Conservation (phyloP, 2,113 vertebrate species). For the Ceyx melanurus region DNA sequence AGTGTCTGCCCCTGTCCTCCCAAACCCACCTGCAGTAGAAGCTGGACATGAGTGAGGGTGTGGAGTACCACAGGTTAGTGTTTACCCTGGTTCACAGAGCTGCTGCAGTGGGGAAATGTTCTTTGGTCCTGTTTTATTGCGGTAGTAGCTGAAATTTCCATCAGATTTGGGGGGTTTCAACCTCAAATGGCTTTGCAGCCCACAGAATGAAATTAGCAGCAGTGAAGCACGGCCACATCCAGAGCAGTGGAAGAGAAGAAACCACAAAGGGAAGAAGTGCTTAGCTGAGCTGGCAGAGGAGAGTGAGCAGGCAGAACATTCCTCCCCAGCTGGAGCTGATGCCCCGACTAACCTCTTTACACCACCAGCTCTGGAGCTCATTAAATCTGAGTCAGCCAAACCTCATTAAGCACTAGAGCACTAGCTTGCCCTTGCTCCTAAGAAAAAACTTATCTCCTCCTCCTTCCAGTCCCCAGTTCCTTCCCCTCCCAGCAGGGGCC, state of each 20-base stretch:
- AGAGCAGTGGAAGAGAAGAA: not conserved
- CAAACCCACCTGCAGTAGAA: accelerated
- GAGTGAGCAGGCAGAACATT: not conserved
- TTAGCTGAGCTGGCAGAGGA: not conserved
- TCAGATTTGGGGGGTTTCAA: not conserved
- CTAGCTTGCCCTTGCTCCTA: not conserved
- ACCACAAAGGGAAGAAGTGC: not conserved
- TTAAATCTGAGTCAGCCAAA: not conserved
- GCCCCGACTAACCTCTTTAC: not conserved
- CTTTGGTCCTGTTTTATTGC: not conserved
- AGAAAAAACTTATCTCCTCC: not conserved
- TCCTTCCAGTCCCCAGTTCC: not conserved
- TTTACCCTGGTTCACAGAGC: not conserved
- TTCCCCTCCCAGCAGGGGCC: not conserved
- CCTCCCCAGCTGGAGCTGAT: not conserved
- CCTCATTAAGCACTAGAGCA: not conserved
- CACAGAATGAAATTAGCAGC: not conserved
- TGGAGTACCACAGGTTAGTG: accelerated
- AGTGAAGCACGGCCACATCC: not conserved
- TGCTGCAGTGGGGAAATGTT: not conserved
- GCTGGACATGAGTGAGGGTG: accelerated
- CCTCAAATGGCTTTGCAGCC: not conserved
- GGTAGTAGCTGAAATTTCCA: not conserved
- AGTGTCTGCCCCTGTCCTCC: accelerated
- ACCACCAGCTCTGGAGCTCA: not conserved